phyloP scores from a whole-genome alignment of 2,797 vertebrate species.

The Myotis planiceps region DNA sequence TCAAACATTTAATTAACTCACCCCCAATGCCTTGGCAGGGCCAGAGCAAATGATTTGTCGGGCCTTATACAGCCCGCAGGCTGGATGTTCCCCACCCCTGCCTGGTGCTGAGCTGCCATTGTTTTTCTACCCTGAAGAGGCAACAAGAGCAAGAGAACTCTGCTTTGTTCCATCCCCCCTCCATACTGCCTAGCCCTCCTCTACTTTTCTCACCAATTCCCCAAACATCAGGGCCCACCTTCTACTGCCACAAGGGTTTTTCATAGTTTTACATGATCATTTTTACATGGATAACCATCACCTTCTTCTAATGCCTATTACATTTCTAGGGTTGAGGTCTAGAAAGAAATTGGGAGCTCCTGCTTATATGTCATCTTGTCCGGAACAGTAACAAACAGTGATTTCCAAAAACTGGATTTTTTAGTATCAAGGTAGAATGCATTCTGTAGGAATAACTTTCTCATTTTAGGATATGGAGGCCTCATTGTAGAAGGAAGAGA shows the following conservation, averaged over 20 bases:
- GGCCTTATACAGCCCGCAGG: too few species aligned
- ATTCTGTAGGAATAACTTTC: not conserved
- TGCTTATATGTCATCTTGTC: not conserved
- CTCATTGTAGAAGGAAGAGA: not conserved
- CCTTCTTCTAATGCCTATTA: not conserved
- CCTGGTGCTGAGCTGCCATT: not conserved
- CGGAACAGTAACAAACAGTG: not conserved
- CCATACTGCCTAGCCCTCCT: not conserved
- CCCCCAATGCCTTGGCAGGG: too few species aligned
- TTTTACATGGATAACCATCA: not conserved
- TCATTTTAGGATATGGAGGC: not conserved
- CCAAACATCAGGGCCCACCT: not conserved
- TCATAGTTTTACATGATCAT: not conserved
- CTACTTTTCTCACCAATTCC: not conserved
- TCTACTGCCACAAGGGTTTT: not conserved
- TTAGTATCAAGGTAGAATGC: not conserved
- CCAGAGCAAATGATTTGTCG: too few species aligned
- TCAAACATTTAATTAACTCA: too few species aligned
- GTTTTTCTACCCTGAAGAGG: not conserved
- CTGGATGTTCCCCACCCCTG: too few species aligned
- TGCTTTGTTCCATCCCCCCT: not conserved
- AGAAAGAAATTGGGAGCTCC: not conserved
- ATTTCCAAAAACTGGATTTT: conserved; percentile 13
- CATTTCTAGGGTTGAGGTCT: not conserved
- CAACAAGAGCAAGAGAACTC: not conserved